Base-by-base conservation (phyloP, 2,797 vertebrate species). In the Siniperca obscura region DNA sequence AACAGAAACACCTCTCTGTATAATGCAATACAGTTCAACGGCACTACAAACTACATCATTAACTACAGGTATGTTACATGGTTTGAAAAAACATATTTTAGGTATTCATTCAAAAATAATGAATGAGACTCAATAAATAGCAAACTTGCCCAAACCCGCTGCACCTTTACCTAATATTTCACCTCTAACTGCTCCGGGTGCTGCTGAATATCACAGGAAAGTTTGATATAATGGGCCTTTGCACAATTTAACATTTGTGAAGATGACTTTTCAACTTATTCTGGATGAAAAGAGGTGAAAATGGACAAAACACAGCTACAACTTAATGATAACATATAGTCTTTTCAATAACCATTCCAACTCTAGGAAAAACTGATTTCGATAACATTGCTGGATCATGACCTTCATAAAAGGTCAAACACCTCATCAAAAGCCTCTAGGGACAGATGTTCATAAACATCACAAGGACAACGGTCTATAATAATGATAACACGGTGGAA, bases 401-500 rank as follows among this genome's bases (percentile, higher is more conserved):
- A 92, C 87, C 88, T 91, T 91, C 82, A 78, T 86, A 72, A 74
- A 44, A 52, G 11, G 53, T 79, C 64, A 65, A 56, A 76, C 64
- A 69, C 42, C 82, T 88, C 73, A 85, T 78, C 69, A 74, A 76
- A 76, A 12, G 73, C 83, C 86, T 83, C 53, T 44, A 38, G 87
- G 76, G 83, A 88, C 70, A 83, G 14, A 86, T 85, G 84, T 81
- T 90, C 78, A 87, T 78, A 90, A 85, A 86, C 82, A 87, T 81
- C 66, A 86, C 69, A 84, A 86, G 76, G 78, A 80, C 80, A 69
- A 34, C 0, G 11, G 61, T 67, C 70, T 70, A 72, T 80, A 86
- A 88, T 89, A 91, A 90, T 76, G 71, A 89, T 89, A 86, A 90
- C 78, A 65, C 17, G 19, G 67, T 73, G 74, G 86, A 90, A 86